phyloP scores from a whole-genome alignment of 2,888 invertebrate species.

The Lithophane socia region DNA sequence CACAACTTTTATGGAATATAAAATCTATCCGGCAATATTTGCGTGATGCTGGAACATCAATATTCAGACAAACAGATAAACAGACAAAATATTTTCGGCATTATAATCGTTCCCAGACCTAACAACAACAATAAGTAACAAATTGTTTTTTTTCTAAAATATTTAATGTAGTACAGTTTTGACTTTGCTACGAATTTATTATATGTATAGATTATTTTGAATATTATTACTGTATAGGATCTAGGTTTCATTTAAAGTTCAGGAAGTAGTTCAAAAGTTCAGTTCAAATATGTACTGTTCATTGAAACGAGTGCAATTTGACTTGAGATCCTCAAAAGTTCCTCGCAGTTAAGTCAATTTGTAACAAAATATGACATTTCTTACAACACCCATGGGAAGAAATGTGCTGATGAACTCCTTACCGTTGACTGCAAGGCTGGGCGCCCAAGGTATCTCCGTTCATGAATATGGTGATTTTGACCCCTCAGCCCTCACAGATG shows the following conservation, averaged over 20 bases:
- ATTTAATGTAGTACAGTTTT: too few relatives aligned
- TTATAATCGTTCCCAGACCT: too few relatives aligned
- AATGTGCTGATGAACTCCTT: constrained; percentile 31
- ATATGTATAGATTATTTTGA: background rate
- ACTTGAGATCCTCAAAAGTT: constrained; percentile 2
- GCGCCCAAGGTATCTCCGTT: constrained; percentile 12
- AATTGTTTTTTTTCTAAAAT: too few relatives aligned
- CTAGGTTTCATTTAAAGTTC: background rate
- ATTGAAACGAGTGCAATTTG: background rate
- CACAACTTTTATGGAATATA: too few relatives aligned
- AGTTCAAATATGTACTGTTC: background rate
- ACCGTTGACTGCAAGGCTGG: constrained; percentile 13
- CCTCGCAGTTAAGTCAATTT: background rate
- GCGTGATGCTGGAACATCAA: too few relatives aligned
- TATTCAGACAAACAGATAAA: too few relatives aligned
- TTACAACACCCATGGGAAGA: background rate
- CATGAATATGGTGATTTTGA: constrained; percentile 55
- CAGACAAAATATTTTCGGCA: too few relatives aligned
- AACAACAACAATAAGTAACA: too few relatives aligned
- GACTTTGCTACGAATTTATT: too few relatives aligned
- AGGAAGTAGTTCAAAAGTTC: too few relatives aligned
- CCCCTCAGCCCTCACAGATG: constrained; percentile 32
- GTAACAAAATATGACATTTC: constrained; percentile 13
- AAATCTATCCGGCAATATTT: too few relatives aligned
- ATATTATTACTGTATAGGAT: background rate